Conservation (phyloP, 2,797 vertebrate species). For the Lophura swinhoii region DNA sequence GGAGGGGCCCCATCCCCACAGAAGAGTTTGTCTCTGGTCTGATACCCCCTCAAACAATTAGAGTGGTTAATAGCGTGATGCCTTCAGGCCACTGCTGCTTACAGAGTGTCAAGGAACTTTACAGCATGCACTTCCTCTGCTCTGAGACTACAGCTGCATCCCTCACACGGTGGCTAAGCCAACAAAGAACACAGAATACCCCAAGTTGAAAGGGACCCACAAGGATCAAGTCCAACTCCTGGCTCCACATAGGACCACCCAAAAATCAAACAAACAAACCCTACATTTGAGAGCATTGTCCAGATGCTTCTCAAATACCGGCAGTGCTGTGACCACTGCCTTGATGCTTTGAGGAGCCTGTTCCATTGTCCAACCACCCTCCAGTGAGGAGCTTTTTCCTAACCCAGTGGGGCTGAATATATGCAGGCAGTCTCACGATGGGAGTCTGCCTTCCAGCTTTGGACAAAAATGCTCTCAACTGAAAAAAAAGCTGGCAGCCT, state of each 20-base stretch:
- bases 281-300: too few species aligned
- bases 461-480: not conserved
- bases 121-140: accelerated
- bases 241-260: too few species aligned
- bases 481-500: not conserved
- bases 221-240: too few species aligned
- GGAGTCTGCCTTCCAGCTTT: not conserved
- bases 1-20: not conserved
- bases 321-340: too few species aligned
- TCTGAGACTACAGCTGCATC: not conserved
- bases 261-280: too few species aligned
- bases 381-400: too few species aligned
- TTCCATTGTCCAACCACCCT: too few species aligned
- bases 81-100: not conserved
- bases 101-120: accelerated
- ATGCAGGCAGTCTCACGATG: not conserved
- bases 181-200: too few species aligned
- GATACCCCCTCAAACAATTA: not conserved
- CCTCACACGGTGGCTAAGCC: not conserved
- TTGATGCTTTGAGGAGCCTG: too few species aligned
- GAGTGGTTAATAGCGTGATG: not conserved
- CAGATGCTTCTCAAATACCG: too few species aligned
- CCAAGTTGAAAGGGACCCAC: too few species aligned
- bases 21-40: not conserved
- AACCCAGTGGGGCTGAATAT: accelerated